These are phyloP conservation scores for Drosophila rellima DNA, from an alignment of 2,888 invertebrate species.

Conservation along the genomic window DNA sequence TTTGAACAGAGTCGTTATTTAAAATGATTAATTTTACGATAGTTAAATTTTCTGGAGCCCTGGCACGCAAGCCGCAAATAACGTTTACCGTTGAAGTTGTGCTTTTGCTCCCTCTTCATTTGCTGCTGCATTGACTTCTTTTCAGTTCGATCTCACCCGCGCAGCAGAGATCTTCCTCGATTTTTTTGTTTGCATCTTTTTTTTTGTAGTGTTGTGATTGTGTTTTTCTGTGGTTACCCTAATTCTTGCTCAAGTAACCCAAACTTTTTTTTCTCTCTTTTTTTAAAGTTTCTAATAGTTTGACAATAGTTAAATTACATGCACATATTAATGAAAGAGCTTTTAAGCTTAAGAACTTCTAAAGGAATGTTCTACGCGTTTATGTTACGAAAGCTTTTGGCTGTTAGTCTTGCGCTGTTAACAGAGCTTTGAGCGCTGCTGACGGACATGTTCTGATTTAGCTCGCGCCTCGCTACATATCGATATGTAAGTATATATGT, in stretches of 20 bases:
- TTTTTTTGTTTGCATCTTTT: too few species aligned
- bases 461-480: background rate
- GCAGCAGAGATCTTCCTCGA: too few species aligned
- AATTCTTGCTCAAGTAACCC: too few species aligned
- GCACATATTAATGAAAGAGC: background rate
- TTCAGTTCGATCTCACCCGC: background rate
- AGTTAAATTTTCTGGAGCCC: background rate
- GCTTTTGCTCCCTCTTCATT: background rate
- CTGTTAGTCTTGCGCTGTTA: background rate
- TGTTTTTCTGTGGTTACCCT: too few species aligned
- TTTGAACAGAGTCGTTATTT: background rate
- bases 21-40: background rate
- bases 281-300: too few species aligned
- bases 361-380: background rate
- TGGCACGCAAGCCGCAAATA: background rate
- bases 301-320: background rate
- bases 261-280: too few species aligned
- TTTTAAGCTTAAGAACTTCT: background rate
- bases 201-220: too few species aligned
- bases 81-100: slow-evolving; percentile 30
- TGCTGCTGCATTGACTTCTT: background rate
- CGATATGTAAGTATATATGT: background rate
- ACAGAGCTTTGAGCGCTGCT: background rate
- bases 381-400: background rate
- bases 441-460: background rate